Evolutionary conservation across 2,113 vertebrate species (phyloP).

Genomic region (Scalopus aquaticus): DNA sequence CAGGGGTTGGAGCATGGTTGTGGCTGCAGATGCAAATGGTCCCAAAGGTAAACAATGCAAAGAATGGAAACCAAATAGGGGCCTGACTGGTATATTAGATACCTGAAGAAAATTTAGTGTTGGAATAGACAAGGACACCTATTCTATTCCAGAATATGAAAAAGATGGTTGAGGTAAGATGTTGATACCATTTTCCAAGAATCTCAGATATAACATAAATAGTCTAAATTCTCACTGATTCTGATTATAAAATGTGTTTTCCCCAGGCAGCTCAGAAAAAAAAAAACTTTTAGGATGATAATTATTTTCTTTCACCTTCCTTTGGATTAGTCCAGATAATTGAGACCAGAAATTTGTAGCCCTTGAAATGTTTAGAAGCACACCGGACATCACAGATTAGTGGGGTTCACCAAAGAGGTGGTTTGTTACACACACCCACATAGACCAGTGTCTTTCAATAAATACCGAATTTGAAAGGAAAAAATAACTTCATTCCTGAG

Average conservation of each 20-base stretch:
- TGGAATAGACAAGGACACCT: background rate
- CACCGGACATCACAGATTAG: background rate
- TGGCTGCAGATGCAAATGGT: constrained; percentile 28
- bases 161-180: constrained; percentile 9
- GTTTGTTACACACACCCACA: constrained; percentile 13
- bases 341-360: constrained; percentile 17
- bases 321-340: constrained; percentile 3
- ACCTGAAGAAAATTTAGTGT: background rate
- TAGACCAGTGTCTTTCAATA: constrained; percentile 38
- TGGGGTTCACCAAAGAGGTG: constrained; percentile 15
- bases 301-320: constrained; percentile 39
- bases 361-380: constrained; percentile 55
- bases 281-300: constrained; percentile 16
- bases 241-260: constrained; percentile 38
- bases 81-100: constrained; percentile 8
- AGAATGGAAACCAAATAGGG: constrained; percentile 28
- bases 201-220: background rate
- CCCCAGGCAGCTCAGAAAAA: background rate
- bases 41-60: constrained; percentile 18
- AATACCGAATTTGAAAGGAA: constrained; percentile 38
- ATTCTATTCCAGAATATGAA: background rate
- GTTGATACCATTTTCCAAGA: background rate
- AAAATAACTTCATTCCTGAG: constrained; percentile 38
- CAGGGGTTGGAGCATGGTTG: background rate
- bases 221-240: constrained; percentile 49